Base-by-base conservation (phyloP, 35 echinoderm and acorn worm genomes). In the Eucidaris tribuloides region DNA sequence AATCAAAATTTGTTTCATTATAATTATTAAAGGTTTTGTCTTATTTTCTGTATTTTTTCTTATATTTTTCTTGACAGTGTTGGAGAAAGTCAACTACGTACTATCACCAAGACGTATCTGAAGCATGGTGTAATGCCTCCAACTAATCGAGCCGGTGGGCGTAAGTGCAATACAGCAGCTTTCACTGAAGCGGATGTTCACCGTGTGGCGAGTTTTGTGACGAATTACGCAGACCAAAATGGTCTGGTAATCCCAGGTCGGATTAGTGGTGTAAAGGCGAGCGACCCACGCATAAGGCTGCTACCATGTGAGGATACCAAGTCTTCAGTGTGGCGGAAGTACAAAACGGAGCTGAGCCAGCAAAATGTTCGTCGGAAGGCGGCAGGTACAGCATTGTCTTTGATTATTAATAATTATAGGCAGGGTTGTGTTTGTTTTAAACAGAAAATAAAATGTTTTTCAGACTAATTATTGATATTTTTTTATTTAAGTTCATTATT, bases 231-330 rank as follows among this genome's bases (percentile, higher is more conserved):
- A 0, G 78, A 89, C 36, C 31, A 14, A 3, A 81, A 89, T 46
- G 86, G 62, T 4, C 57, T 89, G 44, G 87, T 89, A 18, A 89
- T 89, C 13, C 79, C 87, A 55, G 87, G 79, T 17, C 79, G 87
- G 15, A 44, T 89, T 20, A 48, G 56, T 20, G 61, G 87, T 25
- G 79, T 83, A 1, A 89, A 89, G 39, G 68, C 39, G 32, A 33
- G 79, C 0, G 87, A 89, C 40, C 79, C 79, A 3, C 45, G 87
- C 38, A 68, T 83, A 6, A 57, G 87, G 27, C 87, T 89, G 4
- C 41, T 83, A 37, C 87, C 87, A 18, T 89, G 45, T 35, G 46
- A n/a, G 33, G 79, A 71, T 11, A 83, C 5, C 33, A 89, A 89
- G 62, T 56, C 87, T 15, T 36, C 41, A 1, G 57, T 83, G 20